phyloP scores from a whole-genome alignment of 2,888 invertebrate species.

The Cerastis rubricosa region DNA sequence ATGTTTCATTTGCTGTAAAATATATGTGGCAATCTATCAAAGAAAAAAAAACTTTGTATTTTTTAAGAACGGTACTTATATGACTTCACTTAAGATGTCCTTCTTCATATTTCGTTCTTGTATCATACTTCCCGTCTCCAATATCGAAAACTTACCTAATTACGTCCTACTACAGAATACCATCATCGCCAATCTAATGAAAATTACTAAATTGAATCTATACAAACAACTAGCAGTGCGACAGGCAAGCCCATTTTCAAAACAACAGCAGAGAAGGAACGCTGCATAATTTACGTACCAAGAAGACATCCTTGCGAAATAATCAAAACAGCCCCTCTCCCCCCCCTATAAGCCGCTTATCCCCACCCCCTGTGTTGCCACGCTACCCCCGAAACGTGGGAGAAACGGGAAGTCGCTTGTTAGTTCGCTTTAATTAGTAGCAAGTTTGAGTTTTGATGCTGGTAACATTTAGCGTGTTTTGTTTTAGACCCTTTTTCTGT shows the following conservation, averaged over 20 bases:
- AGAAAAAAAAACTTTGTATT: constrained; percentile 22
- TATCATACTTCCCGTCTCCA: neutral
- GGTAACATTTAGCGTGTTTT: constrained; percentile 72
- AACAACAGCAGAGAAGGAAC: constrained; percentile 73
- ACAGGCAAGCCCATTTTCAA: constrained; percentile 72
- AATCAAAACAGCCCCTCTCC: constrained; percentile 88
- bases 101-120: neutral
- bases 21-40: constrained; percentile 50
- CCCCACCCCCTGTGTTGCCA: constrained; percentile 75
- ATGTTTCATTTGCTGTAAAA: constrained; percentile 45
- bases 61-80: neutral
- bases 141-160: constrained; percentile 32
- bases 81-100: neutral
- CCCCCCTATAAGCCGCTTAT: constrained; percentile 87
- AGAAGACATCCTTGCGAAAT: constrained; percentile 90
- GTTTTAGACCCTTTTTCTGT: constrained; percentile 58
- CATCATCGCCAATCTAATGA: constrained; percentile 16
- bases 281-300: constrained; percentile 89
- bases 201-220: constrained; percentile 68
- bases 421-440: constrained; percentile 88
- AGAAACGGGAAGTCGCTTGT: constrained; percentile 84
- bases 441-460: constrained; percentile 84
- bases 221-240: constrained; percentile 63
- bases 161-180: constrained; percentile 11
- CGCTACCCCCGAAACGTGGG: constrained; percentile 79